Percentiles rank a stretch among this genome's conserved stretches.
These are phyloP conservation scores for Clupea harengus DNA, from an alignment of 2,113 vertebrate genomes.

Conservation along the genomic window DNA sequence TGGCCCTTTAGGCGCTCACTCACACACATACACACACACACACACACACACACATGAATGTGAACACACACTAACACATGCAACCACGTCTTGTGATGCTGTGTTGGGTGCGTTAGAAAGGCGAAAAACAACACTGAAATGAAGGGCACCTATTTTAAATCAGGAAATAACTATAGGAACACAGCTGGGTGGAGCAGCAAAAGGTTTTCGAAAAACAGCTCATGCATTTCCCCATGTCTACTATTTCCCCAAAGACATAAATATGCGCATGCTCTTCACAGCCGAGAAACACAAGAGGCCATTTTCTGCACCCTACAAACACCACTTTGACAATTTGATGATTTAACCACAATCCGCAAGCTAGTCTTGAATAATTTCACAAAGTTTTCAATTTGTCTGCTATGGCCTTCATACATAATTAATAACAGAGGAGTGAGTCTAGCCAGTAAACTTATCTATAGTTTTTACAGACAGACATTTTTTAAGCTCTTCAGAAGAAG, in stretches of 20 bases:
- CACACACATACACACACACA: slow-evolving; percentile 7
- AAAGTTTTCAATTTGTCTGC: background rate
- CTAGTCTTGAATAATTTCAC: background rate
- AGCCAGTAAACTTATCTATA: background rate
- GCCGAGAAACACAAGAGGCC: background rate
- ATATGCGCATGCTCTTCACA: background rate
- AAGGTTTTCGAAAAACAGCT: background rate
- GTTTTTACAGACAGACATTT: background rate
- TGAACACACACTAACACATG: background rate
- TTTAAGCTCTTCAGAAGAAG: background rate
- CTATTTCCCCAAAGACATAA: background rate
- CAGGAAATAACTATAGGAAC: background rate
- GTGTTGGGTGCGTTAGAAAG: background rate
- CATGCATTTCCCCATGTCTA: background rate
- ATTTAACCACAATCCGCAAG: background rate
- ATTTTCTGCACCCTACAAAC: background rate
- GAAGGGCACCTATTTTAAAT: no score
- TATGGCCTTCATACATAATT: background rate
- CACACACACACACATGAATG: slow-evolving; percentile 21
- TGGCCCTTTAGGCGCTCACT: slow-evolving; percentile 40
- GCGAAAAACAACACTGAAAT: background rate
- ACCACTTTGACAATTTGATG: background rate
- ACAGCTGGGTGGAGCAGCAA: background rate
- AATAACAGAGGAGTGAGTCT: background rate
- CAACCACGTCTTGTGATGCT: background rate